Base-by-base conservation (phyloP, 2,797 vertebrate genomes). In the Rousettus madagascariensis region DNA sequence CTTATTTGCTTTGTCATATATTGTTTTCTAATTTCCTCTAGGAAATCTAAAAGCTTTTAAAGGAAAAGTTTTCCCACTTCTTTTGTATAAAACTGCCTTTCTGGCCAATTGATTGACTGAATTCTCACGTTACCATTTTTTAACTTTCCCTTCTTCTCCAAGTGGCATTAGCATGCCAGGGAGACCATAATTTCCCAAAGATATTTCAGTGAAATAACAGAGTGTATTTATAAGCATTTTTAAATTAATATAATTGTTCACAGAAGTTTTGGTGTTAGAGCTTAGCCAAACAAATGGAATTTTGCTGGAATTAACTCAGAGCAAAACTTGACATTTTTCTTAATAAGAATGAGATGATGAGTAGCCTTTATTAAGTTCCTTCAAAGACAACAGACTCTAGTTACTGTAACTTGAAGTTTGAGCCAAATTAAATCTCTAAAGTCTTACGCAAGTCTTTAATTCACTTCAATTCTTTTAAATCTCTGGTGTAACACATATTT, bases 151-250 rank as follows among this genome's bases (percentile, higher is more conserved):
- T 69, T 91, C n/a, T 89, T 28, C 33, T 95, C 51, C 36, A 78
- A 78, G 59, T 69, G 36, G 6, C 8, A 69, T 90, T 72, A 87
- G 59, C 15, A 61, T 68, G 17, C 24, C 41, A 83, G 36, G 41
- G 78, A 82, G 83, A 75, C 28, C 26, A 49, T 84, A 83, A 88
- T 28, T 90, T 93, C 53, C 57, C 51, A 55, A 85, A 74, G 61
- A 43, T 59, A 89, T 83, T 95, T 86, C 69, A 95, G 46, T 74
- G 20, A 92, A 95, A 89, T 80, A 92, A 41, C 78, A 83, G 94
- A 89, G 89, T 78, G 4, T 51, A 63, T 66, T 91, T 61, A 55
- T 80, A 86, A 94, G 57, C 53, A 96, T 84, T 94, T 94, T 63
- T 8, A 79, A 94, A 38, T 92, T 85, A 87, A 36, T 53, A 59